Evolutionary conservation across 2,113 vertebrate genomes (phyloP), one percentile per base, ranked within the genome.

Genomic region (Salvelinus namaycush): DNA sequence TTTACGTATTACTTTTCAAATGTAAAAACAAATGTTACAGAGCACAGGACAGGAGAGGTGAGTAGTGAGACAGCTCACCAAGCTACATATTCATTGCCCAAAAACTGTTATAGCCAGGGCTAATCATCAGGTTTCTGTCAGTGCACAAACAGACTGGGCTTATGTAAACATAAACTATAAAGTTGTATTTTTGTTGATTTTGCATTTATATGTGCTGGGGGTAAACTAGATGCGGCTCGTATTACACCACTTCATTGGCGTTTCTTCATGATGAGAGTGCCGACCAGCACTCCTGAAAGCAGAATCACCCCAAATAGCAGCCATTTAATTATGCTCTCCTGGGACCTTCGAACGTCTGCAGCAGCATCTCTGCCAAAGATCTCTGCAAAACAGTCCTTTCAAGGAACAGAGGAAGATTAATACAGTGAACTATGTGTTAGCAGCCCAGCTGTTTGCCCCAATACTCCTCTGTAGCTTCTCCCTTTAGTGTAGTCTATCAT

Each of bases 101-200:
- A 76, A 74, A 51, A 72, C 73, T 77, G 79, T 72, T 72, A 74
- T 18, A 79, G 78, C 78, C 81, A 68, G 31, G 67, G 67, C 31
- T 68, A 68, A 5, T 18, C 18, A 67, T 31, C 80, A 69, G 76
- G 48, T 48, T 75, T 71, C 76, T 79, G 73, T 62, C 59, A 84
- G 85, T 87, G 87, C 87, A 89, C 79, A 81, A 79, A 81, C 81
- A 81, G 83, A 83, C 81, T 71, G 74, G 81, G 81, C 79, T 80
- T 81, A 81, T 79, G 90, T 92, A 92, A 92, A 92, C 88, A 90
- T 87, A 27, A 81, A 84, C 77, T 60, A 66, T 72, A 80, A 49
- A 57, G 71, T 65, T 82, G 57, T 49, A 20, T 60, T 78, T 76
- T 79, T 66, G 49, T 81, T 57, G 80, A 76, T 71, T 44, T 75